These are phyloP conservation scores for Melanostoma scalare DNA, from an alignment of 2,888 invertebrate species.

Conservation along the genomic window DNA sequence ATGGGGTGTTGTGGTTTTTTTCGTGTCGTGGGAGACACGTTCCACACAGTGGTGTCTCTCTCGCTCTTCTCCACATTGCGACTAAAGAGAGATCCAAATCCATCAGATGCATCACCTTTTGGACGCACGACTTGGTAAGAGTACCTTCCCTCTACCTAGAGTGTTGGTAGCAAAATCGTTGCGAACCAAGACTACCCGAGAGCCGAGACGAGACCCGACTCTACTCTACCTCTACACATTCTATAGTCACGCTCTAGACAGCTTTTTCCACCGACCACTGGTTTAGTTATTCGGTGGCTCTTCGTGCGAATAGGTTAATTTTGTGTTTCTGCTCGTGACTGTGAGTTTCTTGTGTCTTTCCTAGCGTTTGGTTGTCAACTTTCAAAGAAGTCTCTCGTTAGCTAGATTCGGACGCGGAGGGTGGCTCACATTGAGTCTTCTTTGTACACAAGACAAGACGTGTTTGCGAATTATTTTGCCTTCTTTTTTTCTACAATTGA, in stretches of 20 bases:
- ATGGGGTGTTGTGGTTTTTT: constrained; percentile 26
- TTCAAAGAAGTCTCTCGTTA: constrained; percentile 14
- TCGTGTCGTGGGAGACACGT: constrained; percentile 60
- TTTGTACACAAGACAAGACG: constrained; percentile 39
- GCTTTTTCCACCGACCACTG: constrained; percentile 58
- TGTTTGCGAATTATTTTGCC: constrained; percentile 33
- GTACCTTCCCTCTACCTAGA: not conserved
- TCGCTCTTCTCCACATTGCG: constrained; percentile 7
- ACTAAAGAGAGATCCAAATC: constrained; percentile 7
- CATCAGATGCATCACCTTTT: constrained; percentile 53
- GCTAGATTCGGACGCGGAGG: constrained; percentile 11
- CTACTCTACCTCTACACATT: no score
- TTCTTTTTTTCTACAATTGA: constrained; percentile 48
- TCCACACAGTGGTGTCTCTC: constrained; percentile 45
- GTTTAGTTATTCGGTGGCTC: constrained; percentile 66
- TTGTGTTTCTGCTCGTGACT: constrained; percentile 7
- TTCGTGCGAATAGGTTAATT: constrained; percentile 45
- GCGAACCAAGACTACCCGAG: constrained; percentile 10
- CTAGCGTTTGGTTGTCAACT: constrained; percentile 46
- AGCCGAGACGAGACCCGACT: no score
- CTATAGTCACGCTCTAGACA: constrained; percentile 43
- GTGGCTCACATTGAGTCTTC: constrained; percentile 42
- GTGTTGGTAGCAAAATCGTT: constrained; percentile 47
- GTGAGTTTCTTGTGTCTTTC: constrained; percentile 38
- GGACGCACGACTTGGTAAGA: constrained; percentile 37